A percentile compares a stretch with the other conserved stretches of the same genome.
phyloP scores from a whole-genome alignment of 1,140 invertebrate genomes.

The Pseudomyrmex sp. region DNA sequence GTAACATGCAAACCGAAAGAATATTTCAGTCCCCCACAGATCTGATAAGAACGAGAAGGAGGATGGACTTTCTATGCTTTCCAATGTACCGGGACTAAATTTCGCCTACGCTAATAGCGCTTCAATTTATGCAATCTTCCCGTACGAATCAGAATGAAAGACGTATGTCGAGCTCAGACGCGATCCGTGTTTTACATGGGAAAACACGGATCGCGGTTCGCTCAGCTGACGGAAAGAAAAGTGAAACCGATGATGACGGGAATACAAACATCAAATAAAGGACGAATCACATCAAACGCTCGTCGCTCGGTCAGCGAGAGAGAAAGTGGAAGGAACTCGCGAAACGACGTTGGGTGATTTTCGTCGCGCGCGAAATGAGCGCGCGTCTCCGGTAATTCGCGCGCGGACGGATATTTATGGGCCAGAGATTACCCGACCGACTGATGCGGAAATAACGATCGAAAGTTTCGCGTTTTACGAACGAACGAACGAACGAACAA shows the following conservation, averaged over 20 bases:
- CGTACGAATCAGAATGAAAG: background rate
- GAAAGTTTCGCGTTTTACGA: conserved; percentile 65
- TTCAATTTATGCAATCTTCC: conserved; percentile 33
- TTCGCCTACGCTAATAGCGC: conserved; percentile 41
- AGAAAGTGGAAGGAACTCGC: conserved; percentile 16
- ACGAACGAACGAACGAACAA: background rate
- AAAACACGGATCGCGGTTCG: conserved; percentile 6
- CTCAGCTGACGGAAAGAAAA: conserved; percentile 11
- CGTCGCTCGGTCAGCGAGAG: conserved; percentile 15
- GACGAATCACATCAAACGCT: background rate
- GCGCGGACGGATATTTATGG: conserved; percentile 33
- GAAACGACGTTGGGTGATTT: conserved; percentile 2
- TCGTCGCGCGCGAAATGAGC: conserved; percentile 32
- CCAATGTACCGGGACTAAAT: conserved; percentile 41
- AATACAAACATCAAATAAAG: conserved; percentile 2
- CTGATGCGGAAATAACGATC: conserved; percentile 66
- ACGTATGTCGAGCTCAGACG: no score
- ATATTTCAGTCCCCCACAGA: background rate
- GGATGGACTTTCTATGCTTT: conserved; percentile 36
- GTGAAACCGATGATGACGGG: conserved; percentile 10
- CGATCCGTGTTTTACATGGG: background rate
- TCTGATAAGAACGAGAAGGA: conserved; percentile 13
- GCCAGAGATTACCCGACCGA: conserved; percentile 53
- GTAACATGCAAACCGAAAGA: background rate
- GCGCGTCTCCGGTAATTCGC: conserved; percentile 5